Base-by-base conservation (phyloP, 1,140 invertebrate genomes). In the Dendrolimus punctatus region DNA sequence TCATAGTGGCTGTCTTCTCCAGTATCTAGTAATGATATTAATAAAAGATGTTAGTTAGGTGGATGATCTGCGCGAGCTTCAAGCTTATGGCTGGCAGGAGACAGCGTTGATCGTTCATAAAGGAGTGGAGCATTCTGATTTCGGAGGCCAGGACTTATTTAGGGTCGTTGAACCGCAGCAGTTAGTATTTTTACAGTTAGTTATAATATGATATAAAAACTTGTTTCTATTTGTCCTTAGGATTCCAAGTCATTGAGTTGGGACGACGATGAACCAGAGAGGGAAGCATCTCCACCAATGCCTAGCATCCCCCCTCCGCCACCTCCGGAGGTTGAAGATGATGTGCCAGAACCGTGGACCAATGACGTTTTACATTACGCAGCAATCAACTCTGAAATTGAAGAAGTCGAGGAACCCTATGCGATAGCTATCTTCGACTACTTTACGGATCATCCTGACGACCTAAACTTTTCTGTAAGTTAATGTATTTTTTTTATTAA, bases 371-470 rank as follows among this genome's bases (percentile, higher is more conserved):
- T 49, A 5, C 52, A 58, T 42, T 39, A 48, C 53, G 53, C 44
- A 6, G 50, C 6, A 8, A 36, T 8, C 6, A 43, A 44, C 9
- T n/a, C 52, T 23, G 23, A 23, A 40, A 10, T 37, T 43, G 59
- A 60, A 42, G 58, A 67, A 40, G 73, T 64, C 2, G 76, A 87
- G 41, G 71, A 85, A 59, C 90, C 92, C 0, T 90, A 93, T 75
- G 94, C 92, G 39, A 88, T 95, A 50, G 93, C 93, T 5, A 76
- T 94, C 3, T 95, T 92, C 68, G 91, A 95, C 82, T 94, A 93
- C 64, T 85, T 89, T 47, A 90, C 91, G 8, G 89, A 88, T 23
- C 92, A 94, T 67, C 76, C 88, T 10, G 92, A 91, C 53, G 94
- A 95, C 89, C 87, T 95, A 39, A 84, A 87, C 54, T 92, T 95